Conservation (phyloP, 2,888 invertebrate genomes). For the Drosophila kambysellisi region DNA sequence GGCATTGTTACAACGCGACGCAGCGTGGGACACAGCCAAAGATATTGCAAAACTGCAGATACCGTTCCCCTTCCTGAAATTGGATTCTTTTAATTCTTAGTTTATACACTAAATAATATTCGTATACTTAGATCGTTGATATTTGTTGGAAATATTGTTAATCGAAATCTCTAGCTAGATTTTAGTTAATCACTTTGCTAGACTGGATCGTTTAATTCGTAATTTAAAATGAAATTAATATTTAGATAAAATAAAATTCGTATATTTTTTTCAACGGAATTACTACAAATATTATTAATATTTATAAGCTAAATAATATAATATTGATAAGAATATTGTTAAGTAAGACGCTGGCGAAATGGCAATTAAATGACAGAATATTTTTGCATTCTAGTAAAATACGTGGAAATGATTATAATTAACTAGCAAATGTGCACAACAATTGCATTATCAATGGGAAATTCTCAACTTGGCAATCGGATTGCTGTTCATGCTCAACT, state of each 20-base stretch:
- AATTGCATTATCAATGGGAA: conserved; percentile 57
- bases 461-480: conserved; percentile 40
- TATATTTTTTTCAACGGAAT: background rate
- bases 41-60: conserved; percentile 3
- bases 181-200: background rate
- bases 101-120: background rate
- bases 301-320: background rate
- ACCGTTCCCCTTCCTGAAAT: background rate
- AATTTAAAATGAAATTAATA: background rate
- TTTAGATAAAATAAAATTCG: background rate
- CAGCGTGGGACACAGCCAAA: conserved; percentile 61
- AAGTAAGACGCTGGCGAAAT: background rate
- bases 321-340: background rate
- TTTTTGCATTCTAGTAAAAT: background rate
- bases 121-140: background rate
- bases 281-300: too few species aligned
- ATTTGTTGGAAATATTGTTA: too few species aligned
- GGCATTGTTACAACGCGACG: conserved; percentile 43
- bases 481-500: conserved; percentile 55
- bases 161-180: background rate
- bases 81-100: background rate
- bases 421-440: conserved; percentile 23
- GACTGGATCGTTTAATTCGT: background rate
- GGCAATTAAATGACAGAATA: background rate
- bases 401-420: background rate